Evolutionary conservation across 2,113 vertebrate species (phyloP), one percentile per base, ranked within the genome.

Genomic region (Puma concolor): DNA sequence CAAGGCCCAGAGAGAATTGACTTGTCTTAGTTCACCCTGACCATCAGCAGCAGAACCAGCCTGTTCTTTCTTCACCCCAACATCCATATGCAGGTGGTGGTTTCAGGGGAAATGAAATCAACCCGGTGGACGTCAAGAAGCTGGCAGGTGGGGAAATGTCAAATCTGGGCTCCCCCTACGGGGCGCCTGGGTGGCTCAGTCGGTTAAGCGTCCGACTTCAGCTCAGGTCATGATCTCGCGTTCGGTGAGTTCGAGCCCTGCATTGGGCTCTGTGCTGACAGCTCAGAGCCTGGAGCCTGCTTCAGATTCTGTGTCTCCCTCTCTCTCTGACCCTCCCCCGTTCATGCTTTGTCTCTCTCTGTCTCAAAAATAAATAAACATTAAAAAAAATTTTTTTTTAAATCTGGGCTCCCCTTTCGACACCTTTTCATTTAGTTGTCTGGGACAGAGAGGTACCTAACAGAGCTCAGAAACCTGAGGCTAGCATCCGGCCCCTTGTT

Each of bases 41-140:
- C 44, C 74, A 27, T 10, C 5, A n/a, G 67, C 31, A n/a, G 36
- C n/a, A 67, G 57, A 82, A 64, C 13, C 38, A 84, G 69, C 54
- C 29, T 27, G n/a, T 29, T 91, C 67, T 84, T 67, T 15, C 66
- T 31, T 79, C 36, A 21, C 21, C 27, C 33, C 11, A 41, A 63
- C 44, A 27, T 23, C 21, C 23, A 1, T 0, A 52, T 1, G 7
- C 44, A 6, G 48, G 44, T 0, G 1, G n/a, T 72, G 67, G 52
- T 33, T 36, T 91, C 82, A 14, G 14, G 16, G 21, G 52, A 91
- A 95, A 76, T 17, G 36, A 97, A 91, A 86, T 81, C 50, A 48
- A 57, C 52, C 38, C 72, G 82, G 86, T 19, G 36, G 69, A 77
- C 81, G 79, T 63, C 27, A 60, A 96, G 84, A 85, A 85, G 67